phyloP scores from a whole-genome alignment of 2,797 vertebrate genomes.

The Sebastes iracundus region DNA sequence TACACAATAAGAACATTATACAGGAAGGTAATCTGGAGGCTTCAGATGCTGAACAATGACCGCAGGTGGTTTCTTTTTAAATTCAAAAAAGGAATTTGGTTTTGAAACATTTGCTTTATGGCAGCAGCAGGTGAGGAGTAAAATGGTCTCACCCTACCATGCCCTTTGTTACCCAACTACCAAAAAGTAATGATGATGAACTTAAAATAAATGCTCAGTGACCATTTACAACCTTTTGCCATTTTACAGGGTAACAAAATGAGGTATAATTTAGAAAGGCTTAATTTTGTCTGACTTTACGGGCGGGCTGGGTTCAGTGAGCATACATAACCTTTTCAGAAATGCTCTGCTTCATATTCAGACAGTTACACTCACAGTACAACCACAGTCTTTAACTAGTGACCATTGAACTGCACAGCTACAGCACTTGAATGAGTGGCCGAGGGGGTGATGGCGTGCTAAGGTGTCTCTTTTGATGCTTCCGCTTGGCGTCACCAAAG shows the following conservation, averaged over 20 bases:
- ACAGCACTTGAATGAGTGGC: background rate
- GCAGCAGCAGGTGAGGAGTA: background rate
- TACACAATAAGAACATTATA: constrained; percentile 13
- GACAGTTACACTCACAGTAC: background rate
- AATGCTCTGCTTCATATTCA: constrained; percentile 34
- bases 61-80: constrained; percentile 11
- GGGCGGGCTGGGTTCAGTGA: constrained; percentile 33
- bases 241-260: constrained; percentile 34
- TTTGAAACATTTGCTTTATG: background rate
- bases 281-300: constrained; percentile 39
- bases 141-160: constrained; percentile 1
- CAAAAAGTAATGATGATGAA: constrained; percentile 27
- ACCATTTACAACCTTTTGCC: constrained; percentile 35
- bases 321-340: constrained; percentile 49
- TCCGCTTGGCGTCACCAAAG: background rate
- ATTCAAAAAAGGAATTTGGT: constrained; percentile 1
- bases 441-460: background rate
- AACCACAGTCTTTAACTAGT: constrained; percentile 11
- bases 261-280: constrained; percentile 27
- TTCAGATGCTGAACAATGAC: constrained; percentile 18
- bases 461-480: background rate
- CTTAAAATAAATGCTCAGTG: constrained; percentile 34
- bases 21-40: background rate
- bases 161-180: background rate
- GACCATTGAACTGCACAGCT: constrained; percentile 6